These are phyloP conservation scores for Mastacembelus armatus DNA, from an alignment of 2,797 vertebrate genomes.

Conservation along the genomic window DNA sequence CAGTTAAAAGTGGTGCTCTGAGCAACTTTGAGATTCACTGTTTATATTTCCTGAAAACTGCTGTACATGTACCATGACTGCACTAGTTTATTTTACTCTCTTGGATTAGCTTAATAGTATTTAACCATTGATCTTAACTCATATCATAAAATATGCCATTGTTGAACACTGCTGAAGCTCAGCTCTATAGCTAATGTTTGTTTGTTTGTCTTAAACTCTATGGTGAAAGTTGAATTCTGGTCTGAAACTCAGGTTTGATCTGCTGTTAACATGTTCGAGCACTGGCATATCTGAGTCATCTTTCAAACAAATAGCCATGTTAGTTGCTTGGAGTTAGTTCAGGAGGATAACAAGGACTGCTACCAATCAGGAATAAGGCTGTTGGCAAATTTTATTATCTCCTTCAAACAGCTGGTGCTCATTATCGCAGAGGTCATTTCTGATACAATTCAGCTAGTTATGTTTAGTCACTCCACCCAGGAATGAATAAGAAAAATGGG, in stretches of 20 bases:
- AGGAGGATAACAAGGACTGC: conserved; percentile 41
- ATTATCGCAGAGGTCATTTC: conserved; percentile 41
- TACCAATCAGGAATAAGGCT: conserved; percentile 18
- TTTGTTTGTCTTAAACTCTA: conserved; percentile 34
- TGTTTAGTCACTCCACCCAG: conserved; percentile 39
- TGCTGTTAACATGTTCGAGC: neutral
- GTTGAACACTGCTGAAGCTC: no score
- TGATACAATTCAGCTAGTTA: conserved; percentile 19
- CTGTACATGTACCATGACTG: neutral
- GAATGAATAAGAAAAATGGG: conserved; percentile 24
- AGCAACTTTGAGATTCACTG: no score
- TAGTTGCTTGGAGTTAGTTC: conserved; percentile 32
- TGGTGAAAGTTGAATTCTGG: neutral
- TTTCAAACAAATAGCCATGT: conserved; percentile 24
- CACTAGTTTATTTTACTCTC: neutral
- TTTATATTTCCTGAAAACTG: neutral
- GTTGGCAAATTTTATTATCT: conserved; percentile 34
- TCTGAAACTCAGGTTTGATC: neutral
- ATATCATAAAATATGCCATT: conserved; percentile 3
- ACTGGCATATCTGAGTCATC: conserved; percentile 15
- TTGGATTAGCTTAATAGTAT: neutral
- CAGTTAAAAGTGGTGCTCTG: neutral
- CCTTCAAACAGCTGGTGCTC: conserved; percentile 46
- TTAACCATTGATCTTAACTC: conserved; percentile 16
- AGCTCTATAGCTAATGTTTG: no score